Percentiles rank a stretch among this genome's conserved stretches.
These are phyloP conservation scores for Luffia ferchaultella DNA, from an alignment of 2,888 invertebrate species.

Conservation along the genomic window DNA sequence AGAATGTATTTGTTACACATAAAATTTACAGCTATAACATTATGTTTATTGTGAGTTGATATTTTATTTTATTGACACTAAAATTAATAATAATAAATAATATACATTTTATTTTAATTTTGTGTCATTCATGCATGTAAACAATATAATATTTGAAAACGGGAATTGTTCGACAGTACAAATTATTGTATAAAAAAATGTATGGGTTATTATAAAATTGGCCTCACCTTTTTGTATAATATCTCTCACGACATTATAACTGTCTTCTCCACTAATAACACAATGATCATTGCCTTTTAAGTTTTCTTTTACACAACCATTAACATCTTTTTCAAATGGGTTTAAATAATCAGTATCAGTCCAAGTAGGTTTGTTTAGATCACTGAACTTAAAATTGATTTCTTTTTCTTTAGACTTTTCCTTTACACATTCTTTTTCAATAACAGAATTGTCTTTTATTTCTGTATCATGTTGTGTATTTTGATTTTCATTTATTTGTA, in stretches of 20 bases:
- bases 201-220: too few relatives aligned
- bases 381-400: not conserved
- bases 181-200: too few relatives aligned
- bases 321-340: not conserved
- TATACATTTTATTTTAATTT: too few relatives aligned
- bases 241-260: not conserved
- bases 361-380: not conserved
- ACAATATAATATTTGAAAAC: too few relatives aligned
- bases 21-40: too few relatives aligned
- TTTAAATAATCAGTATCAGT: not conserved
- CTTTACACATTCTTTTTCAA: not conserved
- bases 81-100: too few relatives aligned
- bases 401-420: not conserved
- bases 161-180: too few relatives aligned
- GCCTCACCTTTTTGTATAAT: not conserved
- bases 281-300: not conserved
- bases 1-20: too few relatives aligned
- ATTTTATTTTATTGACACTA: too few relatives aligned
- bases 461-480: not conserved
- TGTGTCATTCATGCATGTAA: too few relatives aligned
- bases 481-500: too few relatives aligned
- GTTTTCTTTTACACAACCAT: not conserved
- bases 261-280: not conserved
- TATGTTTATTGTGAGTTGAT: too few relatives aligned
- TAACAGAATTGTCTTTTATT: not conserved